These are phyloP conservation scores for Ornithoptera priamus DNA, from an alignment of 2,888 invertebrate species.

Conservation along the genomic window DNA sequence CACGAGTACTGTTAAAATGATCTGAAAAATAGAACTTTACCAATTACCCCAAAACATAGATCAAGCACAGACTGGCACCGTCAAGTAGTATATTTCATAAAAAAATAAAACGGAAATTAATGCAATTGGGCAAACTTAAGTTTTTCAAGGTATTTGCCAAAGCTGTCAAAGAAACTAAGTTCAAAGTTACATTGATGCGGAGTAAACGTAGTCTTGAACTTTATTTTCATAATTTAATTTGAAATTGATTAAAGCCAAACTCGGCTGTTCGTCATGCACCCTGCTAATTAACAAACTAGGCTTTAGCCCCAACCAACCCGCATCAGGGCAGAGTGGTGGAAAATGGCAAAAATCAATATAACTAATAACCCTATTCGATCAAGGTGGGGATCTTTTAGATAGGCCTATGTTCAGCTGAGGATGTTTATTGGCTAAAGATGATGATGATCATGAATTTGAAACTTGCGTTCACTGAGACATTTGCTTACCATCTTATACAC, in stretches of 20 bases:
- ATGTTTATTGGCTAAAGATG: too few relatives aligned
- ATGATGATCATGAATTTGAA: neutral
- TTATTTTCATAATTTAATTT: neutral
- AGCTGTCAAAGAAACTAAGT: constrained; percentile 12
- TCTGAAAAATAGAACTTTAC: neutral
- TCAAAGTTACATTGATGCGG: neutral
- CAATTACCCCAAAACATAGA: neutral
- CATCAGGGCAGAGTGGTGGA: too few relatives aligned
- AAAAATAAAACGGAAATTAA: constrained; percentile 18
- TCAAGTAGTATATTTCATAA: constrained; percentile 1
- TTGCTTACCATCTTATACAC: too few relatives aligned
- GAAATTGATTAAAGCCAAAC: neutral
- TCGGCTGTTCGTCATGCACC: too few relatives aligned
- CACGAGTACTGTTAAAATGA: neutral
- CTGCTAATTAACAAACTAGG: too few relatives aligned
- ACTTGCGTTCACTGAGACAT: too few relatives aligned
- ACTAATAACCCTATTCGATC: too few relatives aligned
- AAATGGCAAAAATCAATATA: too few relatives aligned
- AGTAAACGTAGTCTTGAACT: neutral
- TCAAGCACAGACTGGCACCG: constrained; percentile 26
- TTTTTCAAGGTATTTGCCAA: constrained; percentile 22
- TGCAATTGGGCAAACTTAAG: constrained; percentile 20
- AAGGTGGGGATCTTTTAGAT: too few relatives aligned
- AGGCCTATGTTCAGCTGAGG: too few relatives aligned
- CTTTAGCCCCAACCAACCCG: too few relatives aligned